Evolutionary conservation across 2,888 invertebrate genomes (phyloP).

Genomic region (Abrostola triplasia): DNA sequence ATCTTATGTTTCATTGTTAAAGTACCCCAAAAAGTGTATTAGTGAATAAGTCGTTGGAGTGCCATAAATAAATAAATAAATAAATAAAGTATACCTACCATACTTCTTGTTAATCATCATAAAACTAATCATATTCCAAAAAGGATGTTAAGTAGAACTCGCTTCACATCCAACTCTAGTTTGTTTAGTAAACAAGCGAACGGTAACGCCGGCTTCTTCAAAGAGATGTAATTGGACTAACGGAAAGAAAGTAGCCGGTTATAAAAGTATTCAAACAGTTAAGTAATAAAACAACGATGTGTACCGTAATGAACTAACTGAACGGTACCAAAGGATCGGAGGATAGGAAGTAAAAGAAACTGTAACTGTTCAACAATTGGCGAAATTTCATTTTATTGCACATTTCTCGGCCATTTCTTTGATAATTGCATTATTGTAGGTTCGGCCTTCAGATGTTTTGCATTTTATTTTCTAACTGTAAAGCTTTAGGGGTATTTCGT

Average conservation of each 20-base stretch:
- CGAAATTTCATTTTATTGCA: slow-evolving; percentile 52
- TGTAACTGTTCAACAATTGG: slow-evolving; percentile 56
- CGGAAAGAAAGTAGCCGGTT: slow-evolving; percentile 82
- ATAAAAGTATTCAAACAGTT: slow-evolving; percentile 70
- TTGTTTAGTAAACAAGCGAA: slow-evolving; percentile 58
- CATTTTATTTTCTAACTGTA: background rate
- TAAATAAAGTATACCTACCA: too few species aligned
- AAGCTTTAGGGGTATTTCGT: background rate
- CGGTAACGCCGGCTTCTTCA: slow-evolving; percentile 74
- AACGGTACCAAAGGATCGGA: slow-evolving; percentile 46
- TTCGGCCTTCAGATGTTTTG: background rate
- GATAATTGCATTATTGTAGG: background rate
- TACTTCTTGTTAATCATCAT: too few species aligned
- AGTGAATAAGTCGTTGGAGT: too few species aligned
- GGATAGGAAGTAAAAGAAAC: slow-evolving; percentile 39
- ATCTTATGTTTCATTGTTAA: too few species aligned
- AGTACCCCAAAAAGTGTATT: too few species aligned
- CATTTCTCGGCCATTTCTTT: slow-evolving; percentile 43
- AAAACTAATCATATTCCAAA: slow-evolving; percentile 1
- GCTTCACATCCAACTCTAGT: slow-evolving; percentile 25
- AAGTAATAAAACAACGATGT: slow-evolving; percentile 65
- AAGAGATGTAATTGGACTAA: slow-evolving; percentile 77
- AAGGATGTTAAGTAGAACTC: slow-evolving; percentile 21
- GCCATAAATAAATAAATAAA: too few species aligned
- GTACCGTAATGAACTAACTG: slow-evolving; percentile 60